Conservation (phyloP, 2,888 invertebrate species). For the Caenorhabditis imperialis region DNA sequence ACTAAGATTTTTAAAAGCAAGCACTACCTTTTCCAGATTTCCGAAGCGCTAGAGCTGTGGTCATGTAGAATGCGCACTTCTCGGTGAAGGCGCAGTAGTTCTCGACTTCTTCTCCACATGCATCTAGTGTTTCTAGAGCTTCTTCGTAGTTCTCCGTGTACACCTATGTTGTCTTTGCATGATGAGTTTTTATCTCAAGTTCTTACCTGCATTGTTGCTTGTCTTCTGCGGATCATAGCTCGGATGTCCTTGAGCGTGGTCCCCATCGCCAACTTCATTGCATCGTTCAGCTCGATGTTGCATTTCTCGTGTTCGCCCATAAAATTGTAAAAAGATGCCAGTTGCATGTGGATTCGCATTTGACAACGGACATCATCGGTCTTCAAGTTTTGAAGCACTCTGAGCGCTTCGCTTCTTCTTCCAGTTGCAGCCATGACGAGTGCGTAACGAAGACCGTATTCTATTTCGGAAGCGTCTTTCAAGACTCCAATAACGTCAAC, state of each 20-base stretch:
- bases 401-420: not conserved
- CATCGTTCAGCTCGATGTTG: conserved; percentile 5
- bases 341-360: conserved; percentile 33
- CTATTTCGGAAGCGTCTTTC: conserved; percentile 7
- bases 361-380: conserved; percentile 3
- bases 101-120: not conserved
- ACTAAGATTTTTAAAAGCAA: not conserved
- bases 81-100: not conserved
- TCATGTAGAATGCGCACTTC: conserved; percentile 3
- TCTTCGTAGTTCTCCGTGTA: not conserved
- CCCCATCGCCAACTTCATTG: not conserved
- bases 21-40: not conserved
- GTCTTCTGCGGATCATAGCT: conserved; percentile 25
- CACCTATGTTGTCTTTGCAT: too few relatives aligned
- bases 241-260: conserved; percentile 23
- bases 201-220: conserved; percentile 28
- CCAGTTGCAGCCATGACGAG: conserved; percentile 12
- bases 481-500: conserved; percentile 10
- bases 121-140: not conserved
- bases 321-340: conserved; percentile 13
- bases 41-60: not conserved
- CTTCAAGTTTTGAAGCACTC: not conserved
- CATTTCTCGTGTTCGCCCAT: not conserved
- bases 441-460: conserved; percentile 22
- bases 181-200: too few relatives aligned